Evolutionary conservation across 2,888 invertebrate species (phyloP).

Genomic region (Drosophila testacea): DNA sequence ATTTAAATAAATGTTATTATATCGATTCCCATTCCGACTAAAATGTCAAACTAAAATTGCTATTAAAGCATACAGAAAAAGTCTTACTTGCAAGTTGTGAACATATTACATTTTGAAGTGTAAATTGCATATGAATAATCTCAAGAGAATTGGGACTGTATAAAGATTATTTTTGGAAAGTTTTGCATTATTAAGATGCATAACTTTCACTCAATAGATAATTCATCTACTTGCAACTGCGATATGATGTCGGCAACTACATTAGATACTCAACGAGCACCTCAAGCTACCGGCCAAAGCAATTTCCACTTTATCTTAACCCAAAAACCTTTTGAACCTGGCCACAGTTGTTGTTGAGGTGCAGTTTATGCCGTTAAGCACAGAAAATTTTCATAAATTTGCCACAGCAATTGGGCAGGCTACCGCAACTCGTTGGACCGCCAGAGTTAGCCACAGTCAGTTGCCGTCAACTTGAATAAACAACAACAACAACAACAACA

Average conservation of each 20-base stretch:
- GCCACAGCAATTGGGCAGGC: constrained; percentile 61
- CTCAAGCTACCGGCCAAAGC: constrained; percentile 54
- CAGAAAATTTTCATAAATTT: constrained; percentile 66
- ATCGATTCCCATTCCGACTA: too few species aligned
- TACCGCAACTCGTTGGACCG: constrained; percentile 44
- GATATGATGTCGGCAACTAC: constrained; percentile 23
- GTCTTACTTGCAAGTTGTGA: too few species aligned
- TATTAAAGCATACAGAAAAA: too few species aligned
- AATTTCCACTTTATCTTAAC: constrained; percentile 62
- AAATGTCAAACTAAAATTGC: too few species aligned
- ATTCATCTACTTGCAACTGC: constrained; percentile 10
- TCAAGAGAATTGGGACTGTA: not conserved
- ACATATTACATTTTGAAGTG: too few species aligned
- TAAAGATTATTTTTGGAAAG: constrained; percentile 23
- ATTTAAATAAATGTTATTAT: too few species aligned
- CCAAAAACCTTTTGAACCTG: constrained; percentile 70
- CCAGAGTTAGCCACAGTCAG: constrained; percentile 31
- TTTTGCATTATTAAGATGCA: constrained; percentile 13
- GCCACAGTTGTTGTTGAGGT: constrained; percentile 22
- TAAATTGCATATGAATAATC: too few species aligned
- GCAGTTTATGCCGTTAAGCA: constrained; percentile 51
- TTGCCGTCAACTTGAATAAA: constrained; percentile 21
- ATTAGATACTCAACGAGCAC: constrained; percentile 44
- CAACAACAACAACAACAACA: constrained; percentile 26
- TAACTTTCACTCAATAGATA: constrained; percentile 42